Percentiles rank a stretch among this genome's conserved stretches.
phyloP scores from a whole-genome alignment of 1,140 invertebrate species.

The Lineus longissimus region DNA sequence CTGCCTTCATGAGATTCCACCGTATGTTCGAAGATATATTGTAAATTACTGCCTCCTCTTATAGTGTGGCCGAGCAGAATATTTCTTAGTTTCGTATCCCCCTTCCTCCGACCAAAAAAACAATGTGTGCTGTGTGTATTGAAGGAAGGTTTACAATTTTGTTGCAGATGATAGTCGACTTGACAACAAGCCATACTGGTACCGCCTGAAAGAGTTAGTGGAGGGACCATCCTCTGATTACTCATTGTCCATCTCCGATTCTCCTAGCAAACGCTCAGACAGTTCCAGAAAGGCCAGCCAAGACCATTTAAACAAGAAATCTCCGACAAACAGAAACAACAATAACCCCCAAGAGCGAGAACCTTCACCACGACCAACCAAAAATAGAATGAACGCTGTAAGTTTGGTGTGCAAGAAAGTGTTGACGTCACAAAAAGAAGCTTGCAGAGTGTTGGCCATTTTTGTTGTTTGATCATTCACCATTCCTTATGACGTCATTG shows the following conservation, averaged over 20 bases:
- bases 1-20: no score
- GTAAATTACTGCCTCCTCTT: no score
- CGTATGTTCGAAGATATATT: no score
- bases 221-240: neutral
- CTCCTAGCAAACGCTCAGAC: neutral
- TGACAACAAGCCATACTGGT: constrained; percentile 60
- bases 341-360: neutral
- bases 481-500: no score
- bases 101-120: no score
- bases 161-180: constrained; percentile 50
- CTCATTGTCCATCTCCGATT: neutral
- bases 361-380: neutral
- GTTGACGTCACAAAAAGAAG: no score
- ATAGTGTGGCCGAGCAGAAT: no score
- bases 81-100: no score
- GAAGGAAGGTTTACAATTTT: neutral
- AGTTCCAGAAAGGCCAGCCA: neutral
- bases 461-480: no score
- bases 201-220: constrained; percentile 22
- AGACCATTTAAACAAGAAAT: neutral
- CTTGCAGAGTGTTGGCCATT: no score
- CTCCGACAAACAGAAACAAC: neutral
- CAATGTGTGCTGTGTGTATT: no score
- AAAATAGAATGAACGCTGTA: neutral
- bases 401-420: neutral